These are phyloP conservation scores for Halichondria panicea DNA, from an alignment of 37 sponge, comb jelly and placozoan genomes.

Conservation along the genomic window DNA sequence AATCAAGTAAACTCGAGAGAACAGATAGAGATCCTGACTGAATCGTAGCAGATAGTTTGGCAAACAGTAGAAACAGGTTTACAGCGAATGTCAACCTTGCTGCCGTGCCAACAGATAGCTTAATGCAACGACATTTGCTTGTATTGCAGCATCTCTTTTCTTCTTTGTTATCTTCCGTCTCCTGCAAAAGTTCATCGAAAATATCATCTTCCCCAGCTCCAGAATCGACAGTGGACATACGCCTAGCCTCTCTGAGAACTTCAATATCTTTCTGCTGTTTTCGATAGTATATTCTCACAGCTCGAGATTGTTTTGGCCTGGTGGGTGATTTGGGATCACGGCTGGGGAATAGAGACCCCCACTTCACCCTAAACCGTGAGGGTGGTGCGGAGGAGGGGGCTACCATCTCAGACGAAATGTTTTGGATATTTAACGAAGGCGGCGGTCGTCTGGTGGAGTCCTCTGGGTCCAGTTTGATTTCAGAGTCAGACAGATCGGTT, in stretches of 20 bases:
- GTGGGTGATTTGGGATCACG: neutral
- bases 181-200: neutral
- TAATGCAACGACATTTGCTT: neutral
- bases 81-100: conserved; percentile 41
- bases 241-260: conserved; percentile 24
- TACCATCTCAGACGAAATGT: conserved; percentile 9
- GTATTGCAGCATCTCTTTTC: neutral
- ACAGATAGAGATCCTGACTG: conserved; percentile 58
- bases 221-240: conserved; percentile 1
- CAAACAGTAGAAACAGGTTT: conserved; percentile 42
- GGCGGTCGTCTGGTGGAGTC: too few relatives aligned
- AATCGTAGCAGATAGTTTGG: conserved; percentile 42
- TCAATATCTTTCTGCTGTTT: conserved; percentile 26
- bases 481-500: too few relatives aligned
- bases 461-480: too few relatives aligned
- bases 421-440: too few relatives aligned
- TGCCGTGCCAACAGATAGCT: conserved; percentile 29
- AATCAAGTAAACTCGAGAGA: conserved; percentile 57
- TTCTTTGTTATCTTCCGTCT: neutral
- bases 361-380: conserved; percentile 3
- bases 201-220: neutral
- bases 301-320: conserved; percentile 7
- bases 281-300: conserved; percentile 20
- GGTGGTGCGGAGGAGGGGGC: conserved; percentile 1
- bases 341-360: neutral